Evolutionary conservation across 2,888 invertebrate species (phyloP).

Genomic region (Seira ritae): DNA sequence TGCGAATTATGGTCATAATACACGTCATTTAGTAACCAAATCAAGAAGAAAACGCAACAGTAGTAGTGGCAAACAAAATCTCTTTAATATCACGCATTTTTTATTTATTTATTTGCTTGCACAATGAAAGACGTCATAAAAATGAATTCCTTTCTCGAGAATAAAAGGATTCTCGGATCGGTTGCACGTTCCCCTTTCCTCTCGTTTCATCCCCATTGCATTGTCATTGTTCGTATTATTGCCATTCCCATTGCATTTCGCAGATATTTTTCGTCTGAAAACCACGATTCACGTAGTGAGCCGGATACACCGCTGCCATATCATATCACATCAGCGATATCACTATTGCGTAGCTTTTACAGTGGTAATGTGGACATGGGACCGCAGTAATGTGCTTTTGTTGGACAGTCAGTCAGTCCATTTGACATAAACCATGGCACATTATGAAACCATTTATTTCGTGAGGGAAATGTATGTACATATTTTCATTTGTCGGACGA

Average conservation of each 20-base stretch:
- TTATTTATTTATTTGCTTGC: not conserved
- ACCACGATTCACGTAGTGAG: constrained; percentile 8
- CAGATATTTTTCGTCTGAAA: not conserved
- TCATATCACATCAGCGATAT: not conserved
- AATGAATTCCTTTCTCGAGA: constrained; percentile 5
- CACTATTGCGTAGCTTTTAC: not conserved
- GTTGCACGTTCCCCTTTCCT: not conserved
- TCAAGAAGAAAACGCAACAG: not conserved
- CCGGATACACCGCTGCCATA: constrained; percentile 6
- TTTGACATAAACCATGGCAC: no score
- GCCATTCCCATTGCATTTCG: not conserved
- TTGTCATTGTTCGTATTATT: no score
- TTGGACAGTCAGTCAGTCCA: no score
- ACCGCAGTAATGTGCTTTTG: not conserved
- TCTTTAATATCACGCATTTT: not conserved
- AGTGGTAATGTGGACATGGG: not conserved
- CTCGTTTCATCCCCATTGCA: not conserved
- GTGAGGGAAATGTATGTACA: not conserved
- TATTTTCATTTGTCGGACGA: no score
- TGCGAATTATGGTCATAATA: no score
- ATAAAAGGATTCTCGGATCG: not conserved
- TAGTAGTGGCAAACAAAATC: not conserved
- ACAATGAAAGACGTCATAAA: not conserved
- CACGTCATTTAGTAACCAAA: no score
- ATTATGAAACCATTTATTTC: not conserved